phyloP scores from a whole-genome alignment of 2,888 invertebrate genomes.

The Leptopilina myrica region DNA sequence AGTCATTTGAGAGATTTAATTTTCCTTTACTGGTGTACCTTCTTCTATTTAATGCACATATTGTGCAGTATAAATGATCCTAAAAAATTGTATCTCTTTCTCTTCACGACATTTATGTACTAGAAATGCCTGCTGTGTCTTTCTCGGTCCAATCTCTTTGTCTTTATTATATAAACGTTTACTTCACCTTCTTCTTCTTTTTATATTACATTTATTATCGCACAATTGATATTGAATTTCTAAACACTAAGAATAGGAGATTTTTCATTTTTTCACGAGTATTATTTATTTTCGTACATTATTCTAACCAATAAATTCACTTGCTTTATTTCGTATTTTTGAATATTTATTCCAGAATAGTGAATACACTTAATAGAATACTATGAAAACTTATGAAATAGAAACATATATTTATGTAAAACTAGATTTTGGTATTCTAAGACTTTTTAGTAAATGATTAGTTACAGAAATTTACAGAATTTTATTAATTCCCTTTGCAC shows the following conservation, averaged over 20 bases:
- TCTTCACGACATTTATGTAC: slow-evolving; percentile 24
- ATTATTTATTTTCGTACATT: too few species aligned
- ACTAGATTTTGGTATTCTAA: too few species aligned
- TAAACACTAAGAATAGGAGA: neutral
- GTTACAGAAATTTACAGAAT: too few species aligned
- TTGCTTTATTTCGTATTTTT: too few species aligned
- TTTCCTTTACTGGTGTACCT: slow-evolving; percentile 41
- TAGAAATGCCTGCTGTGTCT: slow-evolving; percentile 38
- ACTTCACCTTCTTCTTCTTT: slow-evolving; percentile 40
- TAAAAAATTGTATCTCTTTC: slow-evolving; percentile 43
- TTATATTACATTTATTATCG: neutral
- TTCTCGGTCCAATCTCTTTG: slow-evolving; percentile 41
- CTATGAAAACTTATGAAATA: too few species aligned
- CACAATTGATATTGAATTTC: neutral
- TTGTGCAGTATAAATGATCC: neutral
- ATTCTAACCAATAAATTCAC: too few species aligned
- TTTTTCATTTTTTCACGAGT: too few species aligned
- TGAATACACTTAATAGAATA: too few species aligned
- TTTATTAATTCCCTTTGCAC: too few species aligned
- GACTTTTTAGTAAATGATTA: too few species aligned
- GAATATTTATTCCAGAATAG: too few species aligned
- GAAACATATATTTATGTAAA: too few species aligned
- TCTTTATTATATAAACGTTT: slow-evolving; percentile 18
- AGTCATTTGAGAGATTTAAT: slow-evolving; percentile 56
- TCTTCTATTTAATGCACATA: slow-evolving; percentile 25